Percentiles rank a stretch among this genome's conserved stretches.
phyloP scores from a whole-genome alignment of 2,888 invertebrate genomes.

The Phania funesta region DNA sequence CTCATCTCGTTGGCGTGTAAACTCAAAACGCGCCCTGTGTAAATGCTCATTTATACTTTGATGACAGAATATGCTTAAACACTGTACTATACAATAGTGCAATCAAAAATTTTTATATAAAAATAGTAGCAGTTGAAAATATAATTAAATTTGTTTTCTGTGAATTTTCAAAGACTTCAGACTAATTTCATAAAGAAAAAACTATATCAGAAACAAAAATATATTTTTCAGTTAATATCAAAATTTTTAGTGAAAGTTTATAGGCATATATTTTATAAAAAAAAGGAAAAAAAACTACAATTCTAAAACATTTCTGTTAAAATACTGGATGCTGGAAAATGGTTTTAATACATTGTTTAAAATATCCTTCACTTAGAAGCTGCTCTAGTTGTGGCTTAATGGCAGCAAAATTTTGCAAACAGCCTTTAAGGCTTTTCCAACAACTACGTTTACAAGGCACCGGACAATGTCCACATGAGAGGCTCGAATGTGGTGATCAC shows the following conservation, averaged over 20 bases:
- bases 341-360: background rate
- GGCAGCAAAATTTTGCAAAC: background rate
- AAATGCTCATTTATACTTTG: too few relatives aligned
- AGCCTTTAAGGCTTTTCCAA: background rate
- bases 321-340: background rate
- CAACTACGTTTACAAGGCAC: background rate
- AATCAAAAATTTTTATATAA: too few relatives aligned
- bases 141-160: background rate
- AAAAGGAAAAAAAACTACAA: background rate
- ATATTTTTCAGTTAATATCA: background rate
- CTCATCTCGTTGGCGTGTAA: too few relatives aligned
- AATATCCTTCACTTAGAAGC: background rate
- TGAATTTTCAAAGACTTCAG: too few relatives aligned
- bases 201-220: background rate
- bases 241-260: constrained; percentile 8
- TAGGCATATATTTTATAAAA: too few relatives aligned
- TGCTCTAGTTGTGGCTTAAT: background rate
- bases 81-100: too few relatives aligned
- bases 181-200: too few relatives aligned
- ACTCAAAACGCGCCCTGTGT: too few relatives aligned
- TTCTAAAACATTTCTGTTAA: background rate
- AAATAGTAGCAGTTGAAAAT: background rate
- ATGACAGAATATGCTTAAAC: too few relatives aligned
- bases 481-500: constrained; percentile 15
- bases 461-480: background rate